Percentiles rank a stretch among this genome's conserved stretches.
Conservation (phyloP, 2,113 vertebrate species). For the Sigmodon hispidus region DNA sequence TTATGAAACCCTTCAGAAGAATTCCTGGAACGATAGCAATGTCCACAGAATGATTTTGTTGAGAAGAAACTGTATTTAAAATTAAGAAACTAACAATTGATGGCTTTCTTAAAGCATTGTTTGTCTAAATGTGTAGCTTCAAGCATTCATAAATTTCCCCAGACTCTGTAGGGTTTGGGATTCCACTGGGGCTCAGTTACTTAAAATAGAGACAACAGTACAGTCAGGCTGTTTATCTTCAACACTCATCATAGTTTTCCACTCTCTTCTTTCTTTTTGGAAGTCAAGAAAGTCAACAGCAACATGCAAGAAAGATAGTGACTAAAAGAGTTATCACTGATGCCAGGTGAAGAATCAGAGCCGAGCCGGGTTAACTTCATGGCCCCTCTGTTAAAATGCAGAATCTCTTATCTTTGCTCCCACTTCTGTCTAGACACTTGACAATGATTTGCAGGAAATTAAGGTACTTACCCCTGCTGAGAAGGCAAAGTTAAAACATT, state of each 20-base stretch:
- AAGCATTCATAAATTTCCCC: slow-evolving; percentile 40
- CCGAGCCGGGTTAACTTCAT: slow-evolving; percentile 64
- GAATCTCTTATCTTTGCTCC: slow-evolving; percentile 76
- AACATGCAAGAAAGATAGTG: slow-evolving; percentile 61
- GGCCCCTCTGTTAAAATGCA: slow-evolving; percentile 71
- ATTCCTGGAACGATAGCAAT: not conserved
- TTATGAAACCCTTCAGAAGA: slow-evolving; percentile 10
- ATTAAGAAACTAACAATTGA: not conserved
- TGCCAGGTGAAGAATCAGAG: slow-evolving; percentile 73
- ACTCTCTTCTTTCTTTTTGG: slow-evolving; percentile 70
- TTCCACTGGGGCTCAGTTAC: slow-evolving; percentile 53
- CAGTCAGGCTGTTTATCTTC: slow-evolving; percentile 56
- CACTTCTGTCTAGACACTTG: slow-evolving; percentile 82
- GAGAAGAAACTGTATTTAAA: slow-evolving; percentile 37
- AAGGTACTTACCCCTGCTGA: slow-evolving; percentile 75
- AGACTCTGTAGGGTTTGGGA: slow-evolving; percentile 24
- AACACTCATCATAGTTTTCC: slow-evolving; percentile 57
- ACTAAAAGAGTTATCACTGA: slow-evolving; percentile 71
- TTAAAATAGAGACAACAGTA: not conserved
- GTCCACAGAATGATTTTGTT: slow-evolving; percentile 37
- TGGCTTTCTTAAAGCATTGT: slow-evolving; percentile 23
- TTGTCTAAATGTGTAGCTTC: slow-evolving; percentile 55
- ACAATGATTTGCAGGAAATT: slow-evolving; percentile 83
- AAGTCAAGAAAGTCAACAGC: slow-evolving; percentile 68
- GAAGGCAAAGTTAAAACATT: slow-evolving; percentile 74